Evolutionary conservation across 2,888 invertebrate genomes (phyloP).

Genomic region (Acanthococcus lagerstroemiae): DNA sequence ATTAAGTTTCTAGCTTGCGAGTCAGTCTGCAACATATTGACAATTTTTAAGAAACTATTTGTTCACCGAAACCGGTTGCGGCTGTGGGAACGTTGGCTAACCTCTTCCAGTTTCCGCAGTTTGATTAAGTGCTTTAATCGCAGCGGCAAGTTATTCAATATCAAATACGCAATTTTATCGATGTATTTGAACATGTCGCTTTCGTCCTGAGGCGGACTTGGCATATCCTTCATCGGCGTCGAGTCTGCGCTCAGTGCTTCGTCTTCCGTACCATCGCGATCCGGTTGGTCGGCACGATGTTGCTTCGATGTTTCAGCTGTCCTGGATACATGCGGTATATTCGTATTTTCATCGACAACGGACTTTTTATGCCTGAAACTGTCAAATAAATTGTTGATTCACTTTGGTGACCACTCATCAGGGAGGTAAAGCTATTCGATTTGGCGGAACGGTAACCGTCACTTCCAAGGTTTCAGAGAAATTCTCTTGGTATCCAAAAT

Average conservation of each 20-base stretch:
- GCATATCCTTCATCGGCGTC: conserved; percentile 14
- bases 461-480: too few species aligned
- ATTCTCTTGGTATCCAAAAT: too few species aligned
- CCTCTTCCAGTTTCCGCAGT: conserved; percentile 8
- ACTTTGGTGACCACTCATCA: too few species aligned
- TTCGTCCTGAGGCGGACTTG: conserved; percentile 22
- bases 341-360: too few species aligned
- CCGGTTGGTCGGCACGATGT: too few species aligned
- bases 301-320: too few species aligned
- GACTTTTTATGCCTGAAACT: too few species aligned
- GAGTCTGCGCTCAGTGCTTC: conserved; percentile 11
- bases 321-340: too few species aligned
- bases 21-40: conserved; percentile 1
- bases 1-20: conserved; percentile 23
- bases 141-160: conserved; percentile 22
- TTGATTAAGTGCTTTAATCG: conserved; percentile 19
- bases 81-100: neutral
- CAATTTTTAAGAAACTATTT: neutral
- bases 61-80: neutral
- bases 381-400: too few species aligned
- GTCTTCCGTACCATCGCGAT: neutral
- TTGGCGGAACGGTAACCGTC: too few species aligned
- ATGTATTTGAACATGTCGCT: conserved; percentile 18
- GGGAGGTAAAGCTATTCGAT: too few species aligned
- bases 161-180: conserved; percentile 23